Conservation (phyloP, 2,113 vertebrate genomes). For the Aptenodytes patagonicus region DNA sequence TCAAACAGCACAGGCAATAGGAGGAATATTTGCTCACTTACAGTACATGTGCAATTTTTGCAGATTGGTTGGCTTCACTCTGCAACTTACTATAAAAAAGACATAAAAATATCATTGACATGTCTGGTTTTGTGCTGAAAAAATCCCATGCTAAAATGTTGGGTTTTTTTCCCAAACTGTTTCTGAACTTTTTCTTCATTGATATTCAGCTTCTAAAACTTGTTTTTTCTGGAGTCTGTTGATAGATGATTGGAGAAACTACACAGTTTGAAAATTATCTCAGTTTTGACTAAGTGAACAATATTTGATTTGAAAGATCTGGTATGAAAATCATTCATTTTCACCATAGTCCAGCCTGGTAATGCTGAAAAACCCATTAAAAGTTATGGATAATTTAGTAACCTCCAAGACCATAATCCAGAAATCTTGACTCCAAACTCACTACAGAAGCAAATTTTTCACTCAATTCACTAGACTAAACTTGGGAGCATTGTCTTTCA, state of each 20-base stretch:
- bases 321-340: background rate
- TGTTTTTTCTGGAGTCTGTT: background rate
- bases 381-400: background rate
- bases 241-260: background rate
- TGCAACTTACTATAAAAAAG: conserved; percentile 4
- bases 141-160: background rate
- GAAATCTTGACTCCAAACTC: background rate
- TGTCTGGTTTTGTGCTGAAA: conserved; percentile 35
- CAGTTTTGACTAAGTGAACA: background rate
- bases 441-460: background rate
- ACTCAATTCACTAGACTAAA: background rate
- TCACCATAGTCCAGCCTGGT: background rate
- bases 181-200: conserved; percentile 21
- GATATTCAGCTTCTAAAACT: background rate
- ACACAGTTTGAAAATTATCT: background rate
- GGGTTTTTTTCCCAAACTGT: background rate
- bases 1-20: conserved; percentile 13
- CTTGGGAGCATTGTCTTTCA: background rate
- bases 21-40: conserved; percentile 33
- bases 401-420: background rate
- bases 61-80: conserved; percentile 45
- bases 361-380: background rate
- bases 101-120: conserved; percentile 28
- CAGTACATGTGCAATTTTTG: background rate
- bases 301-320: background rate